Evolutionary conservation across 2,113 vertebrate species (phyloP).

Genomic region (Microtus montanus): DNA sequence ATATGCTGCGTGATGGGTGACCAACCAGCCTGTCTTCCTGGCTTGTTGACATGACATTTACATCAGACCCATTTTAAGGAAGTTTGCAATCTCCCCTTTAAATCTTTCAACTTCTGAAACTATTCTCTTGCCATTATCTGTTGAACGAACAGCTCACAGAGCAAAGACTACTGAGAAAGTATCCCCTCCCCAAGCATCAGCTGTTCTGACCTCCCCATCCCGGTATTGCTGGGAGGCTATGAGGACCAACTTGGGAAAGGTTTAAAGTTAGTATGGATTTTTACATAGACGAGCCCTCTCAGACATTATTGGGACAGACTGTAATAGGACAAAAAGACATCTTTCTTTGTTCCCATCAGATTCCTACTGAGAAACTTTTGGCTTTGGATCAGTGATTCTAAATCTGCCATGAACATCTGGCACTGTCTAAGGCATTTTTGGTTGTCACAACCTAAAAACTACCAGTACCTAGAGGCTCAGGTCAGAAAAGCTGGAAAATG

Average conservation of each 20-base stretch:
- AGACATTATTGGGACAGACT: background rate
- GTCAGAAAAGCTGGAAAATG: background rate
- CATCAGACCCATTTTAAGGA: background rate
- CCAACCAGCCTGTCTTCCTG: background rate
- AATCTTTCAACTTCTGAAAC: slow-evolving; percentile 37
- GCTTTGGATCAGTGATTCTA: slow-evolving; percentile 1
- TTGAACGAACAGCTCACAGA: background rate
- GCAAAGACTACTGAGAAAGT: background rate
- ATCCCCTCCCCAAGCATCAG: background rate
- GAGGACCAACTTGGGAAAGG: background rate
- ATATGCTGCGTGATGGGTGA: background rate
- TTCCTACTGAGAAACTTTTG: background rate
- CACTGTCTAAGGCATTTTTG: background rate
- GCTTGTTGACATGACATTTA: background rate
- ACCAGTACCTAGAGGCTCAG: background rate
- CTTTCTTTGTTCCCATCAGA: background rate
- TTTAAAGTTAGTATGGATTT: background rate
- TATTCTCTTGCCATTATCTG: background rate
- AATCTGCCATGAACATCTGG: background rate
- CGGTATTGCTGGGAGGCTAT: background rate
- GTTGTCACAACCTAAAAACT: background rate
- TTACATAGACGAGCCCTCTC: background rate
- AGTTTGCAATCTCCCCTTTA: slow-evolving; percentile 16
- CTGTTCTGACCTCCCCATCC: background rate
- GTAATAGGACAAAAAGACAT: background rate